Base-by-base conservation (phyloP, 64 coral and sea anemone genomes). In the Pocillopora damicornis region DNA sequence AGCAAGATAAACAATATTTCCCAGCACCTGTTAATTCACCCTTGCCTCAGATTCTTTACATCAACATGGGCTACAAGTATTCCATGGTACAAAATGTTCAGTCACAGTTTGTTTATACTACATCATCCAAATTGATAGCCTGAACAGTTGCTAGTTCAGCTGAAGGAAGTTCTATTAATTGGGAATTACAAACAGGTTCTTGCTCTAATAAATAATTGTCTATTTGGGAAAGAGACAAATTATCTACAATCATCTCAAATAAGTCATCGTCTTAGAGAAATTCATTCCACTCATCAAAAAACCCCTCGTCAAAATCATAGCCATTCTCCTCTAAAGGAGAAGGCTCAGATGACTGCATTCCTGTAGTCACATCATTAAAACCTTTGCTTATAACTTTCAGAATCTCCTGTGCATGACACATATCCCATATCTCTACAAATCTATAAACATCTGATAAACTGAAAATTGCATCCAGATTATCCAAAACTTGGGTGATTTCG, bases 261-360 rank as follows among this genome's bases (percentile, higher is more conserved):
- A 81, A 59, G 79, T 89, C 77, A 35, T 82, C 77, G 73, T 89
- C 88, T 75, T 82, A 78, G 59, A 89, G 77, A 78, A 89, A 35
- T 20, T 89, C 88, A 74, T 89, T 89, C 88, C 77, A 80, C 20
- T 89, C 88, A 89, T 81, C 88, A 76, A 81, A 68, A 30, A 89
- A 59, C 38, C 81, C 88, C 60, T 82, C 88, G 61, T 89, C 88
- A 81, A 79, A 89, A 79, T 89, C 67, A 57, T 64, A 65, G 51
- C 58, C 35, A 42, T 76, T 67, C 20, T 89, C 76, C 59, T 89
- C 87, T 35, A 77, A 59, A 25, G 14, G 11, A 38, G 25, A 34
- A 15, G 13, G 38, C 61, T 88, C 45, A 59, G 36, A 75, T 88
- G 22, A 77, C 22, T 59, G 71, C 59, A 58, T 75, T 17, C 78